Conservation (phyloP, 2,113 vertebrate species). For the Sinocyclocheilus maitianheensis region DNA sequence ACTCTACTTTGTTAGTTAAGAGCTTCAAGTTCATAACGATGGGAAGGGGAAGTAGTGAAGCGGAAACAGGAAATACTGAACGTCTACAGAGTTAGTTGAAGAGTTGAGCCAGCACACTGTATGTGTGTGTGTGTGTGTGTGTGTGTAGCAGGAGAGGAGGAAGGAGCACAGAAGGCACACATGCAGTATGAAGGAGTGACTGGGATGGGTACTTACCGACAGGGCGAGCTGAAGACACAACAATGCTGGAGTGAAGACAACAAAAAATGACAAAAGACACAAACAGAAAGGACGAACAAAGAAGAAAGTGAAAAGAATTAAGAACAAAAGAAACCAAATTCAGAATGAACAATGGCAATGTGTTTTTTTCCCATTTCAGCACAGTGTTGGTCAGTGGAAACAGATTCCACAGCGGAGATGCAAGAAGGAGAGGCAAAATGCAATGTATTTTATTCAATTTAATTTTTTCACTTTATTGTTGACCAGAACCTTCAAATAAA, state of each 20-base stretch:
- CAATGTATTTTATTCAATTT: not conserved
- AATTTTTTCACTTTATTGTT: not conserved
- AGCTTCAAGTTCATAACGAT: not conserved
- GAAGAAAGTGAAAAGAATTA: slow-evolving; percentile 66
- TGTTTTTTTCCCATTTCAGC: slow-evolving; percentile 68
- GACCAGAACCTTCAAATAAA: not conserved
- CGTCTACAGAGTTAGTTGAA: not conserved
- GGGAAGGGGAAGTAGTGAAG: not conserved
- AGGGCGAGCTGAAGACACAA: slow-evolving; percentile 96
- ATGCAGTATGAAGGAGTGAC: slow-evolving; percentile 85
- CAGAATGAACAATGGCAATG: slow-evolving; percentile 89
- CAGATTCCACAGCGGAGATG: slow-evolving; percentile 52
- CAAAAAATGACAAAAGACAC: slow-evolving; percentile 53
- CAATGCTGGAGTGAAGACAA: slow-evolving; percentile 89
- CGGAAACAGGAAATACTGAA: not conserved
- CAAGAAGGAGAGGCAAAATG: not conserved
- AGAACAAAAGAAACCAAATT: slow-evolving; percentile 83
- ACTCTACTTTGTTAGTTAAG: slow-evolving; percentile 3
- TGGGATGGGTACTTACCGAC: slow-evolving; percentile 99
- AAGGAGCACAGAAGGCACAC: slow-evolving; percentile 55
- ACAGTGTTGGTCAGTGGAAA: slow-evolving; percentile 68
- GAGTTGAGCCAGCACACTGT: not conserved
- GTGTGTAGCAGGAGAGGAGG: slow-evolving; percentile 59
- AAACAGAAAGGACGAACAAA: slow-evolving; percentile 61
- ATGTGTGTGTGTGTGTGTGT: slow-evolving; percentile 42